Conservation (phyloP, 2,888 invertebrate species). For the Pedicia rivosa region DNA sequence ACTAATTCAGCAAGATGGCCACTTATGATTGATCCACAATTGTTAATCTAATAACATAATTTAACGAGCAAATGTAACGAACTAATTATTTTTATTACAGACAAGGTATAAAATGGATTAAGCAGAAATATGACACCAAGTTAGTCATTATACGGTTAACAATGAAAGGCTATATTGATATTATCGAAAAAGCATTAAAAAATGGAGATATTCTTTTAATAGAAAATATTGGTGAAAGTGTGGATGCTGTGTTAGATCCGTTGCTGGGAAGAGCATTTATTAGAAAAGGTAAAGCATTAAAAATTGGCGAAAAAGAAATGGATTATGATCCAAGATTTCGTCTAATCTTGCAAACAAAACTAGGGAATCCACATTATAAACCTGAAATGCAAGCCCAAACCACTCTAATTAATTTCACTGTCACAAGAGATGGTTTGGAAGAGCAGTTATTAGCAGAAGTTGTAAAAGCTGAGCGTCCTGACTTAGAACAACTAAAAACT, state of each 20-base stretch:
- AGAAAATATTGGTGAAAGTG: constrained; percentile 77
- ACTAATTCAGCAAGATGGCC: constrained; percentile 86
- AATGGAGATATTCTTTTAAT: constrained; percentile 64
- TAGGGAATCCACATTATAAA: constrained; percentile 92
- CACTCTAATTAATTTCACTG: constrained; percentile 89
- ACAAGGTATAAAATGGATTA: constrained; percentile 92
- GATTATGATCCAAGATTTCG: constrained; percentile 73
- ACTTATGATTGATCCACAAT: constrained; percentile 89
- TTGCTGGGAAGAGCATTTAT: constrained; percentile 75
- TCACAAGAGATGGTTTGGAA: constrained; percentile 82
- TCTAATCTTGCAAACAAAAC: constrained; percentile 77
- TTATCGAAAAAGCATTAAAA: constrained; percentile 56
- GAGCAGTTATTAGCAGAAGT: constrained; percentile 91
- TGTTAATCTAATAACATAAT: constrained; percentile 30
- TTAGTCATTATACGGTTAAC: constrained; percentile 62
- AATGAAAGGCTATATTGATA: constrained; percentile 68
- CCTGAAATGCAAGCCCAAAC: constrained; percentile 95
- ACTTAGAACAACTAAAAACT: constrained; percentile 67
- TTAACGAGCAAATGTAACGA: constrained; percentile 3
- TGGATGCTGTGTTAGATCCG: constrained; percentile 85
- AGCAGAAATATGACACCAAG: constrained; percentile 57
- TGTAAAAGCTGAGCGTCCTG: constrained; percentile 83
- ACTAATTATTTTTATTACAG: constrained; percentile 22
- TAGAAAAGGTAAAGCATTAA: constrained; percentile 64
- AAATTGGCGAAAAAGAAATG: constrained; percentile 86